These are phyloP conservation scores for Anastatus disparis DNA, from an alignment of 1,140 invertebrate genomes.

Conservation along the genomic window DNA sequence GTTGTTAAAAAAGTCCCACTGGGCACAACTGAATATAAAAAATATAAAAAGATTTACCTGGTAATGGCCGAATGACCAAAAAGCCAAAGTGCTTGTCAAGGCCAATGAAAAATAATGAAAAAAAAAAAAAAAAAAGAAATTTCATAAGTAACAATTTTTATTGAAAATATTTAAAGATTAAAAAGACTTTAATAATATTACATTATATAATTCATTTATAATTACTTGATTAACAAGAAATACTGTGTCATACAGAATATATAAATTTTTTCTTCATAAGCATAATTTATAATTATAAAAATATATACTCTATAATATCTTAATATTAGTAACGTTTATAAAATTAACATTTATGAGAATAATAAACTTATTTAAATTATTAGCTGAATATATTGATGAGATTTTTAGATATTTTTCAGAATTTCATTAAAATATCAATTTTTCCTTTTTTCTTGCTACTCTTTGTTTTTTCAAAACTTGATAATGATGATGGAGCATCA, in stretches of 20 bases:
- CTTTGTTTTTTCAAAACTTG: constrained; percentile 44
- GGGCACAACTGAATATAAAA: too few relatives aligned
- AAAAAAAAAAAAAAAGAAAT: too few relatives aligned
- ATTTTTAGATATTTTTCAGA: too few relatives aligned
- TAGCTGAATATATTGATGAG: too few relatives aligned
- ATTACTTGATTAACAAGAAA: background rate
- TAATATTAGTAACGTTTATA: background rate
- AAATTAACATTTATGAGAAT: background rate
- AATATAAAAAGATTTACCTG: too few relatives aligned
- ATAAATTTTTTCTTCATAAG: background rate
- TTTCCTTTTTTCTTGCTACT: constrained; percentile 46
- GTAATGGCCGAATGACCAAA: too few relatives aligned
- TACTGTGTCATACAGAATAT: background rate
- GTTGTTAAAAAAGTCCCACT: too few relatives aligned
- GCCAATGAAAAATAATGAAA: too few relatives aligned
- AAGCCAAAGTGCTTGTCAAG: too few relatives aligned
- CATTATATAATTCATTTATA: background rate
- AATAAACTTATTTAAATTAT: background rate
- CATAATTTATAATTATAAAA: constrained; percentile 12
- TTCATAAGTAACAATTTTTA: constrained; percentile 10
- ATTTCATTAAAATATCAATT: constrained; percentile 44
- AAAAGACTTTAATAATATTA: background rate
- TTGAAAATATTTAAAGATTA: background rate
- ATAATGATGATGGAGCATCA: constrained; percentile 47
- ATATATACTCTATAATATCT: constrained; percentile 14